Percentiles rank a stretch among this genome's conserved stretches.
phyloP scores from a whole-genome alignment of 2,888 invertebrate genomes.

The Arctia plantaginis region DNA sequence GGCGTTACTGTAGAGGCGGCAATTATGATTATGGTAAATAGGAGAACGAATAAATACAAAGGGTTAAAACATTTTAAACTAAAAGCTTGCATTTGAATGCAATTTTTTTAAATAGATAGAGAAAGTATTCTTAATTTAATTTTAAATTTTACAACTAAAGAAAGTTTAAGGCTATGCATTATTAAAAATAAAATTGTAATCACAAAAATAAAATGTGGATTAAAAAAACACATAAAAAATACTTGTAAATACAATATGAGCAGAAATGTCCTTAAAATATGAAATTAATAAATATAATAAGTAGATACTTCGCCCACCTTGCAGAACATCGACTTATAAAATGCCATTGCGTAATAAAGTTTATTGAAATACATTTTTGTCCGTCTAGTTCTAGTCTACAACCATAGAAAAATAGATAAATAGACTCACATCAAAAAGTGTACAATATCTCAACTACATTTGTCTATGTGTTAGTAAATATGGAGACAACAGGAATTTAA shows the following conservation, averaged over 20 bases:
- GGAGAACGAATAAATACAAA: background rate
- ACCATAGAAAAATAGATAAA: slow-evolving; percentile 70
- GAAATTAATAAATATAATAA: background rate
- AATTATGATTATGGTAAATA: background rate
- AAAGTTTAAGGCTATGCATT: background rate
- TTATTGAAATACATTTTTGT: slow-evolving; percentile 34
- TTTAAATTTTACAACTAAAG: background rate
- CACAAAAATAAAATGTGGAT: background rate
- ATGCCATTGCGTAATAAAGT: slow-evolving; percentile 43
- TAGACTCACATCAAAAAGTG: slow-evolving; percentile 72
- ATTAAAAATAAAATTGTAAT: background rate
- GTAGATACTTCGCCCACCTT: slow-evolving; percentile 31
- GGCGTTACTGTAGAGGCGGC: slow-evolving; percentile 6
- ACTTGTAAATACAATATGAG: background rate
- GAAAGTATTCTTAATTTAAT: background rate
- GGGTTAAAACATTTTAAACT: slow-evolving; percentile 2
- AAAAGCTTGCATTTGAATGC: background rate
- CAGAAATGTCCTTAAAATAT: background rate
- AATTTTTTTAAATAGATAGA: background rate
- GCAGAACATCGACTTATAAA: slow-evolving; percentile 36
- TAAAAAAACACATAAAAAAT: background rate
- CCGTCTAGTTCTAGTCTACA: slow-evolving; percentile 57
- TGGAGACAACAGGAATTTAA: slow-evolving; percentile 6
- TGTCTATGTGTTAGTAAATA: slow-evolving; percentile 14
- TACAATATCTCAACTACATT: slow-evolving; percentile 57